Percentiles rank a stretch among this genome's conserved stretches.
Conservation (phyloP, 2,888 invertebrate genomes). For the Bedellia somnulentella region DNA sequence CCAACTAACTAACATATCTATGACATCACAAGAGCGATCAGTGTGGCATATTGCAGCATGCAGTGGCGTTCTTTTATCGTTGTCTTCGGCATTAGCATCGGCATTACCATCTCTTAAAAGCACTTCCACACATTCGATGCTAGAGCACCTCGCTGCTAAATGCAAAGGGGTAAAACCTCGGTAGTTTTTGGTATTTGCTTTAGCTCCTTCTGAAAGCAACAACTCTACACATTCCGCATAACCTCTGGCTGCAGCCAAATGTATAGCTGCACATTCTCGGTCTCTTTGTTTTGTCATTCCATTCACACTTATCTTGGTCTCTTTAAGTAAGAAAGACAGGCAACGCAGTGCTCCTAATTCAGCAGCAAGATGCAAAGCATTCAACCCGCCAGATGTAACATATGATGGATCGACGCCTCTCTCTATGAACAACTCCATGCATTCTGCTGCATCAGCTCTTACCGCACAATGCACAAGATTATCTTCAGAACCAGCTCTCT, state of each 20-base stretch:
- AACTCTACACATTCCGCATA: conserved; percentile 79
- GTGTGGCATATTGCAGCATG: conserved; percentile 82
- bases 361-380: conserved; percentile 78
- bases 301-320: conserved; percentile 72
- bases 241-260: conserved; percentile 86
- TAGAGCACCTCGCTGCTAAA: conserved; percentile 78
- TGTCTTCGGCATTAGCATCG: conserved; percentile 78
- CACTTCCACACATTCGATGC: conserved; percentile 77
- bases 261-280: conserved; percentile 77
- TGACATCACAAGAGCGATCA: conserved; percentile 75
- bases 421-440: conserved; percentile 73
- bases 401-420: conserved; percentile 77
- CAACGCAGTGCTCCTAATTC: conserved; percentile 75
- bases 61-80: conserved; percentile 76
- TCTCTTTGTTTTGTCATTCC: conserved; percentile 70
- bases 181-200: conserved; percentile 73
- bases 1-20: conserved; percentile 76
- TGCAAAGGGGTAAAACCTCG: conserved; percentile 87
- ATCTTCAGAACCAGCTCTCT: conserved; percentile 69
- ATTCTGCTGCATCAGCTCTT: conserved; percentile 76
- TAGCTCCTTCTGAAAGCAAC: conserved; percentile 75
- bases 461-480: conserved; percentile 84
- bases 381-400: conserved; percentile 72
- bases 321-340: conserved; percentile 72
- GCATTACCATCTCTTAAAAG: conserved; percentile 74